Conservation (phyloP, 2,113 vertebrate genomes). For the Xenus cinereus region DNA sequence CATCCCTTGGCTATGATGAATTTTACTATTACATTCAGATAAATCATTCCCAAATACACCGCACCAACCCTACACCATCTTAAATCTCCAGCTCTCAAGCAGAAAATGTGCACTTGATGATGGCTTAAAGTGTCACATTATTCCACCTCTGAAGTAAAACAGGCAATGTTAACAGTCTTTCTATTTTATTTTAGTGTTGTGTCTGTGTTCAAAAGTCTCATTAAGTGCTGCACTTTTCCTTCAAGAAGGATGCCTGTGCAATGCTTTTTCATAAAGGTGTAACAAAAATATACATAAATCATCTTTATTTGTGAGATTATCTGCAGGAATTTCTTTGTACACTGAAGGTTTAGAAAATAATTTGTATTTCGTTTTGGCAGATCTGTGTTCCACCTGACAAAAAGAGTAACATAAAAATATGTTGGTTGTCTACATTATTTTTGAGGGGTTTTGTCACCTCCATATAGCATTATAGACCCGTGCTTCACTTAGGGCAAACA, state of each 20-base stretch:
- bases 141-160: background rate
- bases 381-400: background rate
- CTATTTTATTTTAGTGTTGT: slow-evolving; percentile 25
- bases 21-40: background rate
- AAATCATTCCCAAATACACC: background rate
- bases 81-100: slow-evolving; percentile 6
- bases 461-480: background rate
- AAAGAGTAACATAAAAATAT: background rate
- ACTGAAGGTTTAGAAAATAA: background rate
- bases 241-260: background rate
- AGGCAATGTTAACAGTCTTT: background rate
- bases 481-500: background rate
- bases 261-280: background rate
- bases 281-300: background rate
- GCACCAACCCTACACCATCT: background rate
- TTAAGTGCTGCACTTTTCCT: background rate
- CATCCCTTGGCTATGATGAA: background rate
- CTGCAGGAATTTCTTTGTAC: background rate
- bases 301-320: background rate
- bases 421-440: background rate
- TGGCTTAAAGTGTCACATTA: background rate
- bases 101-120: slow-evolving; percentile 6
- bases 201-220: slow-evolving; percentile 20
- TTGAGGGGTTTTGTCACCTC: background rate
- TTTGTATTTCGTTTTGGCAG: background rate